Evolutionary conservation across 2,888 invertebrate species (phyloP).

Genomic region (Trichacis sp.): DNA sequence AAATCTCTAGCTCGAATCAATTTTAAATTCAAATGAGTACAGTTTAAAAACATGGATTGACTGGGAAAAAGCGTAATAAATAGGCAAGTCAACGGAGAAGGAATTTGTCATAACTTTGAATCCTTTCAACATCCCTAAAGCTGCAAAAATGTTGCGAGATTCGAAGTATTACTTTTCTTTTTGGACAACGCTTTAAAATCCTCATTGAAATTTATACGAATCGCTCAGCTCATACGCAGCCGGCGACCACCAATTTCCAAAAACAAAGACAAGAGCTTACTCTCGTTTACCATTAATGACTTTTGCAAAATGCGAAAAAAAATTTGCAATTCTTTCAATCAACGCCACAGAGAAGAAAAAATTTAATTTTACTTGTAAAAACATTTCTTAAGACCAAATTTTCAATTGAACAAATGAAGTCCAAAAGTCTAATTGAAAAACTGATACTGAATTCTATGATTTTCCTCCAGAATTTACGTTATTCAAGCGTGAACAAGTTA

Average conservation of each 20-base stretch:
- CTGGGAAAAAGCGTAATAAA: constrained; percentile 13
- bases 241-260: constrained; percentile 30
- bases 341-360: constrained; percentile 14
- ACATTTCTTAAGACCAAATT: too few relatives aligned
- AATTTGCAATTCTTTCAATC: constrained; percentile 20
- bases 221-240: constrained; percentile 25
- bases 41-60: constrained; percentile 13
- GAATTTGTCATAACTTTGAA: constrained; percentile 15
- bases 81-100: constrained; percentile 1
- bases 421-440: too few relatives aligned
- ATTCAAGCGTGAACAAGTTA: too few relatives aligned
- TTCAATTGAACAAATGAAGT: too few relatives aligned
- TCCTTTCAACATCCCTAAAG: constrained; percentile 30
- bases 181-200: constrained; percentile 24
- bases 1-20: constrained; percentile 1
- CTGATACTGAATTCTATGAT: too few relatives aligned
- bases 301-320: too few relatives aligned
- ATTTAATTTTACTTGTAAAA: too few relatives aligned
- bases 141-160: constrained; percentile 18
- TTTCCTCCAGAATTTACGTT: too few relatives aligned
- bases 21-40: constrained; percentile 1
- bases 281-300: constrained; percentile 19
- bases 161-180: constrained; percentile 23
- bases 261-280: constrained; percentile 21
- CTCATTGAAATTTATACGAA: constrained; percentile 9